phyloP scores from a whole-genome alignment of 1,140 invertebrate genomes.

The Macrostomum lignano region DNA sequence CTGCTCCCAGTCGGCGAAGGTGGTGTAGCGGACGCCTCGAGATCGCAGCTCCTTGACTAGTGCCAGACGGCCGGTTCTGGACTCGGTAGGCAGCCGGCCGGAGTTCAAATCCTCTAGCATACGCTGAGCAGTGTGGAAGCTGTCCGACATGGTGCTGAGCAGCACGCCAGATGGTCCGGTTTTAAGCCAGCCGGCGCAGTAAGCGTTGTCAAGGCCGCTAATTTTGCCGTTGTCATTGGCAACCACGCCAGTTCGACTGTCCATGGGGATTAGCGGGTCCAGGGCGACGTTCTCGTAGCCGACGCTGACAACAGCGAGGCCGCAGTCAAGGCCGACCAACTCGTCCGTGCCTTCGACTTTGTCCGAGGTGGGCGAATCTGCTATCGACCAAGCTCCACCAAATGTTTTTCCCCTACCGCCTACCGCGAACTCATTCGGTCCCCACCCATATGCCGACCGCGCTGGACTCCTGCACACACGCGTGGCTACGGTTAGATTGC shows the following conservation, averaged over 20 bases:
- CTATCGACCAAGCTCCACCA: too few species aligned
- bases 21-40: conserved; percentile 38
- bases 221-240: conserved; percentile 41
- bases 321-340: conserved; percentile 8
- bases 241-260: conserved; percentile 37
- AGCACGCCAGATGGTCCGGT: conserved; percentile 72
- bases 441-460: too few species aligned
- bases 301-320: conserved; percentile 17
- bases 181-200: conserved; percentile 68
- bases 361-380: too few species aligned
- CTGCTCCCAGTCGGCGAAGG: conserved; percentile 52
- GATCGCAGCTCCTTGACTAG: too few species aligned
- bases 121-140: conserved; percentile 42
- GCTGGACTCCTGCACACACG: too few species aligned
- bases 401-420: too few species aligned
- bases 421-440: too few species aligned
- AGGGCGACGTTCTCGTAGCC: conserved; percentile 20
- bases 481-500: too few species aligned
- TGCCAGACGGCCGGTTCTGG: too few species aligned
- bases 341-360: too few species aligned
- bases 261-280: conserved; percentile 39
- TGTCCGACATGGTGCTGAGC: conserved; percentile 61
- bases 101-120: conserved; percentile 39
- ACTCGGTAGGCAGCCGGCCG: too few species aligned
- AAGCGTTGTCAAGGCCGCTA: conserved; percentile 11